Conservation (phyloP, 2,888 invertebrate genomes). For the Caenorhabditis parvicauda region DNA sequence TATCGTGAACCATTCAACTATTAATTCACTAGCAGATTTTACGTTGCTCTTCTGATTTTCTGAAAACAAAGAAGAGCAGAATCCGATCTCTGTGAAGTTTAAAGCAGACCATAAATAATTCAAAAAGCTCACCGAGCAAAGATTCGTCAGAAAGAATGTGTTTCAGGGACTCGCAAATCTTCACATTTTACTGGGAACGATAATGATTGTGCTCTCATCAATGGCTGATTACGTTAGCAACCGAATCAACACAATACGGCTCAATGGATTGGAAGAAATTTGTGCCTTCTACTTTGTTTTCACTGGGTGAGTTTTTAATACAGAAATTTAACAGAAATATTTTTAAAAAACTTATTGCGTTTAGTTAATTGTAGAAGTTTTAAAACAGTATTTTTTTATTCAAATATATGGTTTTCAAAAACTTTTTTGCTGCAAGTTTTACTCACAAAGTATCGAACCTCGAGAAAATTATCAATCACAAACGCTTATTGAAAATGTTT, state of each 20-base stretch:
- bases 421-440: too few relatives aligned
- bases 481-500: too few relatives aligned
- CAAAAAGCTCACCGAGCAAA: too few relatives aligned
- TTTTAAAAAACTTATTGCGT: too few relatives aligned
- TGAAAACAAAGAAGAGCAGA: not conserved
- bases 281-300: conserved; percentile 55
- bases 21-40: too few relatives aligned
- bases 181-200: conserved; percentile 49
- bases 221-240: conserved; percentile 52
- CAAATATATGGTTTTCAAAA: not conserved
- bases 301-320: conserved; percentile 39
- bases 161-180: conserved; percentile 51
- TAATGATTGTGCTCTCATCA: conserved; percentile 48
- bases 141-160: too few relatives aligned
- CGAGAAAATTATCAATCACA: too few relatives aligned
- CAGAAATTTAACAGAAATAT: not conserved
- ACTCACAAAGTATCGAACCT: too few relatives aligned
- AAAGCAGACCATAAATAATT: not conserved
- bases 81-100: not conserved
- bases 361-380: not conserved
- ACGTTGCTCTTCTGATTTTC: too few relatives aligned
- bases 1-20: too few relatives aligned
- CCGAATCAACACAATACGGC: conserved; percentile 48
- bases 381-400: not conserved
- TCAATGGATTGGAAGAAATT: conserved; percentile 48